A percentile compares a stretch with the other conserved stretches of the same genome.
phyloP scores from a whole-genome alignment of 2,888 invertebrate species.

The Podabrus alpinus region DNA sequence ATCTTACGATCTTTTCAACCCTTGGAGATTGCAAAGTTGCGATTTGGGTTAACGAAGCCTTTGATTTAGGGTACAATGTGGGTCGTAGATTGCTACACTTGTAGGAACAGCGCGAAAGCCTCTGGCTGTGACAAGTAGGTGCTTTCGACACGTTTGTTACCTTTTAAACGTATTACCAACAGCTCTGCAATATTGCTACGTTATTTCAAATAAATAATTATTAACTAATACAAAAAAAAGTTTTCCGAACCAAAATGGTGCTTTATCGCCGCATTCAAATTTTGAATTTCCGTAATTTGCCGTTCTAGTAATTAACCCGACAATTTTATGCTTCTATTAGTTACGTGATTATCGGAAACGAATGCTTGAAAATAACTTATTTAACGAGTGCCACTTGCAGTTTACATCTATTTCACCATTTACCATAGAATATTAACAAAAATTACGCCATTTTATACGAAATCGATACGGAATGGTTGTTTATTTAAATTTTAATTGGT shows the following conservation, averaged over 20 bases:
- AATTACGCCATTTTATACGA: neutral
- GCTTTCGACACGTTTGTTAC: conserved; percentile 7
- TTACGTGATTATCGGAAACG: neutral
- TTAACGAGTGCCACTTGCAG: neutral
- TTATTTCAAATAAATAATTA: neutral
- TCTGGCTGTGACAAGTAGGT: conserved; percentile 4
- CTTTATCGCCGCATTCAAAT: too few species aligned
- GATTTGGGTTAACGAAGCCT: conserved; percentile 28
- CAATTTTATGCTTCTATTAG: neutral
- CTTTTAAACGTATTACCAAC: conserved; percentile 2
- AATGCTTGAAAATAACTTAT: neutral
- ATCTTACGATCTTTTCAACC: conserved; percentile 18
- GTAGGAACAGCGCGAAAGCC: neutral
- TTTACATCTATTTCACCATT: neutral
- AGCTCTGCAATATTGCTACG: neutral
- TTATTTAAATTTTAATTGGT: neutral
- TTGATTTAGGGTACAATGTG: conserved; percentile 26
- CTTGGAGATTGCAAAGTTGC: conserved; percentile 28
- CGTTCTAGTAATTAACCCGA: neutral
- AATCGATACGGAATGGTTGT: neutral
- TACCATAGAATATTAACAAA: neutral
- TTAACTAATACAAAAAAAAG: neutral
- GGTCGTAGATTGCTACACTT: conserved; percentile 13
- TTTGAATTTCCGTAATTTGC: neutral
- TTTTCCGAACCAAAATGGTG: too few species aligned